These are phyloP conservation scores for Noctilio leporinus DNA, from an alignment of 2,113 vertebrate species.

Conservation along the genomic window DNA sequence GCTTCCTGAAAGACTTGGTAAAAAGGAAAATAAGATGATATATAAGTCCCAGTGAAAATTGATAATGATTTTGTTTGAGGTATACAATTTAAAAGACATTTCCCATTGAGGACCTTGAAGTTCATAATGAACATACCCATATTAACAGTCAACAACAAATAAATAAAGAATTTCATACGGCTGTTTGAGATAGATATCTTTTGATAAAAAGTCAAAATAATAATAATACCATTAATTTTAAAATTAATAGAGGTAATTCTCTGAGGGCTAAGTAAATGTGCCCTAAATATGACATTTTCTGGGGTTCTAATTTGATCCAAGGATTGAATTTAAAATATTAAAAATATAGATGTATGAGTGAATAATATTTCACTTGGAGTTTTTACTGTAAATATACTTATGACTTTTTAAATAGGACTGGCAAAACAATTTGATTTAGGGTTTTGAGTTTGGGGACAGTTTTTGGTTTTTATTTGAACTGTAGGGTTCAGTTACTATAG, in stretches of 20 bases:
- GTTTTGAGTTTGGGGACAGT: background rate
- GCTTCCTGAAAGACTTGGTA: background rate
- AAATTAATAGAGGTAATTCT: background rate
- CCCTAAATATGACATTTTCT: background rate
- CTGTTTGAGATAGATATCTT: background rate
- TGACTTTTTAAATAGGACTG: background rate
- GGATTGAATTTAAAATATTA: conserved; percentile 38
- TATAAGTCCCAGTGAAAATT: background rate
- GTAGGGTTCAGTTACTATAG: background rate
- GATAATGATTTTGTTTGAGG: background rate
- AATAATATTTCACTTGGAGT: conserved; percentile 12
- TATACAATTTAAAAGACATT: background rate
- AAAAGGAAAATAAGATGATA: background rate
- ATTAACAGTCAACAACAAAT: background rate
- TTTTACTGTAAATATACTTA: background rate
- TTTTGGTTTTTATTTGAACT: background rate
- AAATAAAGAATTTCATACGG: background rate
- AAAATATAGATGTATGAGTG: background rate
- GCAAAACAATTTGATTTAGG: background rate
- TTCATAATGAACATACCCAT: background rate
- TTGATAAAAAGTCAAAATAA: background rate
- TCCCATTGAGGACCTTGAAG: background rate
- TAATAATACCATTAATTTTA: background rate
- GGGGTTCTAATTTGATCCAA: background rate
- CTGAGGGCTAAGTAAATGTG: background rate